Evolutionary conservation across 2,113 vertebrate genomes (phyloP), one percentile per base, ranked within the genome.

Genomic region (Clupea harengus): DNA sequence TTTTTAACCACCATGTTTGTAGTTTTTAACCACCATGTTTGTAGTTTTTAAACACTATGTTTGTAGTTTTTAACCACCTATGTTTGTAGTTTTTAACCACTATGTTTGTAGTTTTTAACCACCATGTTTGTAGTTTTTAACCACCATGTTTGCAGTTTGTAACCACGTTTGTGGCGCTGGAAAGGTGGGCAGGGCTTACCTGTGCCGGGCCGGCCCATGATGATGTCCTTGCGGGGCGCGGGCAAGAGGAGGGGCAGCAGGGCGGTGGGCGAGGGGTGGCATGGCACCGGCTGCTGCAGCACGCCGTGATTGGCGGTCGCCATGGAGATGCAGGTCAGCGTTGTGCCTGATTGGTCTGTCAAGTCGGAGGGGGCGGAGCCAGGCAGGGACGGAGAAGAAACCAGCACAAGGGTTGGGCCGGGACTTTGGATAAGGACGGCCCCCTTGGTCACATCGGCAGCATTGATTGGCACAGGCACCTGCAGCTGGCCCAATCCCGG

Each of bases 161-260:
- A 39, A 39, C 39, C 39, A 39, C 67, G 84, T 72, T 88, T 15
- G 78, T 86, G 84, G 78, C 84, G 67, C 28, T 89, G 60, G 49
- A n/a, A 20, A 6, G 22, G 57, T n/a, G 0, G 11, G 46, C 13
- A 44, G 22, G 20, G 89, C 95, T 96, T 96, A 98, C 97, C 97
- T 93, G 97, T 97, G 87, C 97, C 97, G 25, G 97, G 97, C 25
- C 97, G 95, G 88, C 97, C 97, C 96, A 98, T 97, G 91, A 98
- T 97, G 92, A 98, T 96, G 90, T 97, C 97, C 90, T 97, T 98
- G 89, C 97, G 96, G 18, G 97, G 97, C 1, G 94, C 94, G 0
- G 97, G 97, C 87, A 97, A 97, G 88, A 95, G 93, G 84, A 98
- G 94, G 0, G 97, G 97, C 87, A 98, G 93, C 88, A 98, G 94